phyloP scores from a whole-genome alignment of 2,888 invertebrate species.

The Agriopis marginaria region DNA sequence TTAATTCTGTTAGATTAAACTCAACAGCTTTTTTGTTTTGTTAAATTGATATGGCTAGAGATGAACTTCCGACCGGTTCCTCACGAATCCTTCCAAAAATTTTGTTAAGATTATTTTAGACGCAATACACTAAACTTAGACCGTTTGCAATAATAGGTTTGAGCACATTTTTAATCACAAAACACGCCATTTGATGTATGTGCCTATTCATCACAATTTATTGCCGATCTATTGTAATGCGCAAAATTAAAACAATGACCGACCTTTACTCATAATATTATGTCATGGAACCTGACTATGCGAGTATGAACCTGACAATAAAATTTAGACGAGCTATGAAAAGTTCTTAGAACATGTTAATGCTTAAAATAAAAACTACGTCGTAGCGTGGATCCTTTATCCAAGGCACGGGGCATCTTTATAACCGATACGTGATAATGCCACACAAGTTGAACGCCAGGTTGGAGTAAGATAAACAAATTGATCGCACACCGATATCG shows the following conservation, averaged over 20 bases:
- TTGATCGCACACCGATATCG: constrained; percentile 11
- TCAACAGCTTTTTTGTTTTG: too few species aligned
- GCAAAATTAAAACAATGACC: constrained; percentile 7
- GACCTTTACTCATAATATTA: not conserved
- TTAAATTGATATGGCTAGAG: not conserved
- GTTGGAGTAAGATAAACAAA: constrained; percentile 14
- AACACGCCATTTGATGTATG: too few species aligned
- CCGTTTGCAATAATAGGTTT: too few species aligned
- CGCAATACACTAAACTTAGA: too few species aligned
- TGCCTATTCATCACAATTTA: not conserved
- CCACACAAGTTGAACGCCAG: constrained; percentile 33
- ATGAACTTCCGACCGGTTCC: not conserved
- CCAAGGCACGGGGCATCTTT: constrained; percentile 26
- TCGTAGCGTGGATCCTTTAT: constrained; percentile 25
- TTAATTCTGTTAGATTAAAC: too few species aligned
- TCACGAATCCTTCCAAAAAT: not conserved
- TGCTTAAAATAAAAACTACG: constrained; percentile 17
- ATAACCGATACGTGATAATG: constrained; percentile 33
- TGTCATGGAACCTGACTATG: constrained; percentile 8
- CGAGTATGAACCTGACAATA: not conserved
- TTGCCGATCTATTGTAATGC: not conserved
- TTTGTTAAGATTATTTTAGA: too few species aligned
- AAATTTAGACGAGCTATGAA: constrained; percentile 10
- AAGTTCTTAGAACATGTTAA: constrained; percentile 13
- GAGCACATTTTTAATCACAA: too few species aligned